Evolutionary conservation across 2,797 vertebrate species (phyloP).

Genomic region (Bradypodion pumilum): DNA sequence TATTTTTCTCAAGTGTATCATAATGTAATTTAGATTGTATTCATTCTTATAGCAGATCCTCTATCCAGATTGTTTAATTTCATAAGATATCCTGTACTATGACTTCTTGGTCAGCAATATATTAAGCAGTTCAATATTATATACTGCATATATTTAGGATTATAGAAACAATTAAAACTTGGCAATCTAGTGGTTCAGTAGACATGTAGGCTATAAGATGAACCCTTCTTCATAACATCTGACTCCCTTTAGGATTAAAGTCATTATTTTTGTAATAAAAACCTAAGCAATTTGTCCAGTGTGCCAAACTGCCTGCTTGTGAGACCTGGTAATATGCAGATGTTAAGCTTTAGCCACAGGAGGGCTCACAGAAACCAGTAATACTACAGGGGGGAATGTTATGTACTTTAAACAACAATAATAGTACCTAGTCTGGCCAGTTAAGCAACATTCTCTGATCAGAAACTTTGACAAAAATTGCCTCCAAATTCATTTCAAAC

Average conservation of each 20-base stretch:
- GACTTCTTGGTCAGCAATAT: slow-evolving; percentile 6
- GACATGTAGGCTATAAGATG: slow-evolving; percentile 40
- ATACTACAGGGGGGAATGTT: neutral
- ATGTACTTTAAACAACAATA: neutral
- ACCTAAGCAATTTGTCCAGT: slow-evolving; percentile 49
- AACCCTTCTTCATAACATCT: slow-evolving; percentile 45
- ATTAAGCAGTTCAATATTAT: slow-evolving; percentile 5
- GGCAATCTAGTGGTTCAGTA: slow-evolving; percentile 40
- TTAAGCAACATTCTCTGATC: neutral
- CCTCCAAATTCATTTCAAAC: neutral
- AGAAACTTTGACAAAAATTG: neutral
- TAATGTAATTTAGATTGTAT: neutral
- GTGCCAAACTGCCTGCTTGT: slow-evolving; percentile 24
- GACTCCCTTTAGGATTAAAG: slow-evolving; percentile 52
- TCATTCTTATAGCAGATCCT: neutral
- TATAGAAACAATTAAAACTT: slow-evolving; percentile 63
- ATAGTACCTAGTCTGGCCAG: neutral
- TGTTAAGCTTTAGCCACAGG: slow-evolving; percentile 43
- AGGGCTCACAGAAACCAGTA: slow-evolving; percentile 15
- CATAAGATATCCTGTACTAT: slow-evolving; percentile 10
- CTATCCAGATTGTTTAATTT: neutral
- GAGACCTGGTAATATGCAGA: slow-evolving; percentile 40
- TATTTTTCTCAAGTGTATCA: neutral
- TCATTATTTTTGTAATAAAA: slow-evolving; percentile 51
- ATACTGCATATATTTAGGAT: slow-evolving; percentile 37